Conservation (phyloP, 2,797 vertebrate genomes). For the Bucorvus abyssinicus region DNA sequence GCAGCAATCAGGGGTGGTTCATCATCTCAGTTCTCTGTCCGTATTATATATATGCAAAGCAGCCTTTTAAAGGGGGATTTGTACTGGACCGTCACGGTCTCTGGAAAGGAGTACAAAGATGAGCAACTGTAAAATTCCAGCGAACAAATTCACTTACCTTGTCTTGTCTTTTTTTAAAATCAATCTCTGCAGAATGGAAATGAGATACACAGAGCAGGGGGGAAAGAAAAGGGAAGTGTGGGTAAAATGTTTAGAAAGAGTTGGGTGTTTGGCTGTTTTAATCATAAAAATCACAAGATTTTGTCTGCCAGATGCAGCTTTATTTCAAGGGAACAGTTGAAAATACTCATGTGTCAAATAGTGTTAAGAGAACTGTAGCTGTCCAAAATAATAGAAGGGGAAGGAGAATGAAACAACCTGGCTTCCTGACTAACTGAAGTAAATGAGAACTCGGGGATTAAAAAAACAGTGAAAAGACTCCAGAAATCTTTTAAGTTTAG, state of each 20-base stretch:
- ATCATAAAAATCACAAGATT: neutral
- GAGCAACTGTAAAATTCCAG: neutral
- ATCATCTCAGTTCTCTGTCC: neutral
- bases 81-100: neutral
- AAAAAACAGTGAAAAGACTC: neutral
- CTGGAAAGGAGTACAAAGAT: neutral
- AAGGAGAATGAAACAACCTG: neutral
- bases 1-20: neutral
- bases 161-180: neutral
- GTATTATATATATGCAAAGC: neutral
- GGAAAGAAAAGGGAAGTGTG: neutral
- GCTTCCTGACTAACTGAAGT: neutral
- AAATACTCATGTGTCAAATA: neutral
- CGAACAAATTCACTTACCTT: slow-evolving; percentile 13
- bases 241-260: neutral
- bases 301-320: neutral
- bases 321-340: neutral
- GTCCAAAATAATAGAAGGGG: neutral
- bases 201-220: neutral
- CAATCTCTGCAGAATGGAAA: neutral
- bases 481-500: neutral
- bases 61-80: slow-evolving; percentile 18
- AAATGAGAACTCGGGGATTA: neutral
- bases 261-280: neutral
- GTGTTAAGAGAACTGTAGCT: neutral